phyloP scores from a whole-genome alignment of 2,797 vertebrate species.

The Tiaroga cobitis region DNA sequence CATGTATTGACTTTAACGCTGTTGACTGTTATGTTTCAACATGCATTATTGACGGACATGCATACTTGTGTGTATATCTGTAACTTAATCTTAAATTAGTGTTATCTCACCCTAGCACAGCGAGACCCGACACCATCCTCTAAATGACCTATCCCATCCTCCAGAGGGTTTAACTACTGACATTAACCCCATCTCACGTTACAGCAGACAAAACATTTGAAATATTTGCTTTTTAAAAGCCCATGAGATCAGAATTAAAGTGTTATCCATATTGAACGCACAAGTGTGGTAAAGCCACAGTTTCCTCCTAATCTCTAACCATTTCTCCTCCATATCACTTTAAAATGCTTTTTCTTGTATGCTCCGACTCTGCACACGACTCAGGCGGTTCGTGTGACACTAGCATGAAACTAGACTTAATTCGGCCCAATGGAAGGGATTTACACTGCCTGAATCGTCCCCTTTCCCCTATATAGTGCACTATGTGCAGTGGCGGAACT shows the following conservation, averaged over 20 bases:
- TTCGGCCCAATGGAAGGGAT: too few relatives aligned
- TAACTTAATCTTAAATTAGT: not conserved
- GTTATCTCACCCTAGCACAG: not conserved
- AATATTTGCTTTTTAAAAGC: not conserved
- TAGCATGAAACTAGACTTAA: too few relatives aligned
- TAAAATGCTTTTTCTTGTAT: too few relatives aligned
- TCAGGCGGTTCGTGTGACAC: too few relatives aligned
- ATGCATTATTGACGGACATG: not conserved
- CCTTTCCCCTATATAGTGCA: too few relatives aligned
- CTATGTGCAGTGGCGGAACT: too few relatives aligned
- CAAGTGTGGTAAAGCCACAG: too few relatives aligned
- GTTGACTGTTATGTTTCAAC: not conserved
- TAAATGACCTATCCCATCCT: not conserved
- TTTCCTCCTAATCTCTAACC: too few relatives aligned
- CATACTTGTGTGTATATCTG: slow-evolving; percentile 1
- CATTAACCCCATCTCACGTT: not conserved
- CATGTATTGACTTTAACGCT: not conserved
- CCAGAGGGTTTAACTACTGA: not conserved
- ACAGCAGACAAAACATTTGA: slow-evolving; percentile 1
- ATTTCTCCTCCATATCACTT: too few relatives aligned
- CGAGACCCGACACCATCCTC: not conserved
- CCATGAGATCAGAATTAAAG: not conserved
- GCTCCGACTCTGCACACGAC: too few relatives aligned
- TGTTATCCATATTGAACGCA: not conserved
- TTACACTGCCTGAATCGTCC: too few relatives aligned